Conservation (phyloP, 2,888 invertebrate genomes). For the Morpho deidamia region DNA sequence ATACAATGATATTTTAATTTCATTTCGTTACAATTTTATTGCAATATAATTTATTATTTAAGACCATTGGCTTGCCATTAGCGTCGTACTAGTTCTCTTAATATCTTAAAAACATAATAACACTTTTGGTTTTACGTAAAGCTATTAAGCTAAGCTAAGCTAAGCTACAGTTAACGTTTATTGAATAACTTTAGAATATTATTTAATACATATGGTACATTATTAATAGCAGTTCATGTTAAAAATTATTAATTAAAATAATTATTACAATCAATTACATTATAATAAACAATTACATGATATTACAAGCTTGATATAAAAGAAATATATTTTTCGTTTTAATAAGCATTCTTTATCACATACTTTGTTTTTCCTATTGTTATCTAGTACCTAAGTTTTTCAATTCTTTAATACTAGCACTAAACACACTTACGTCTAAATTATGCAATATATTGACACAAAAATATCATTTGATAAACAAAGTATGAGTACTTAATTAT, state of each 20-base stretch:
- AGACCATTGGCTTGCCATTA: not conserved
- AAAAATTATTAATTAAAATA: constrained; percentile 16
- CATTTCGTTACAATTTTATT: not conserved
- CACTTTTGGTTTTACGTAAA: constrained; percentile 75
- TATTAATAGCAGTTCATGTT: constrained; percentile 19
- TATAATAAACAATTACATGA: constrained; percentile 19
- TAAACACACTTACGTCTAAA: constrained; percentile 59
- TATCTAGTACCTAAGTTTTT: constrained; percentile 33
- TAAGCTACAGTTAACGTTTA: constrained; percentile 71
- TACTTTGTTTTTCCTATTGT: constrained; percentile 45
- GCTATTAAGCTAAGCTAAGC: no score
- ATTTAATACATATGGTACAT: constrained; percentile 51
- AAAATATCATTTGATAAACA: constrained; percentile 39
- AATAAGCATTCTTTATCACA: constrained; percentile 56
- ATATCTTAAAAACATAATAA: constrained; percentile 69
- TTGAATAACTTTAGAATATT: constrained; percentile 54
- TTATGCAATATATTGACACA: constrained; percentile 65
- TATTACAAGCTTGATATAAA: constrained; percentile 49
- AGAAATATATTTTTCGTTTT: constrained; percentile 42
- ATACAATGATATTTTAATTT: not conserved
- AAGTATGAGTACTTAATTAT: constrained; percentile 10
- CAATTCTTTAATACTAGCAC: constrained; percentile 25
- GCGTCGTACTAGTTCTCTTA: not conserved
- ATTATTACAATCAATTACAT: constrained; percentile 26
- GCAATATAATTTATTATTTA: not conserved